Evolutionary conservation across 1,140 invertebrate genomes (phyloP).

Genomic region (Nilaparvata lugens): DNA sequence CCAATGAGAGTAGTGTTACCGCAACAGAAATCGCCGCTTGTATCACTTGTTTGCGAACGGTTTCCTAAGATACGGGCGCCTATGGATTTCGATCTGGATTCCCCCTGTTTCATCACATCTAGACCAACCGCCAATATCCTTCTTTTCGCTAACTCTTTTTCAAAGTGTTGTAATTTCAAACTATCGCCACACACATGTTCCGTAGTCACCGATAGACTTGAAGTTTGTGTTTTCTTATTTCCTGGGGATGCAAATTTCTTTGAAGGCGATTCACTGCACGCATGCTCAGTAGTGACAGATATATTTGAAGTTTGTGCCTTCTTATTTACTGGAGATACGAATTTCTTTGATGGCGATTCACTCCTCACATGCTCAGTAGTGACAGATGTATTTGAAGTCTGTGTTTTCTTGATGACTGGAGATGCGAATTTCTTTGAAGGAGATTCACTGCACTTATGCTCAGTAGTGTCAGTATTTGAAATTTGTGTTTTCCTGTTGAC

Average conservation of each 20-base stretch:
- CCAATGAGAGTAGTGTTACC: slow-evolving; percentile 5
- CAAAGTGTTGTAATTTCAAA: background rate
- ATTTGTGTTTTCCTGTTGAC: too few species aligned
- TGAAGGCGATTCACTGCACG: background rate
- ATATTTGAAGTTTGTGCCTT: too few species aligned
- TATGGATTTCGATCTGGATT: background rate
- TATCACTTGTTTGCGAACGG: background rate
- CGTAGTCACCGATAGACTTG: background rate
- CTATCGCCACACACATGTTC: background rate
- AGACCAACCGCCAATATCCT: background rate
- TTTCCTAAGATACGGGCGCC: slow-evolving; percentile 3
- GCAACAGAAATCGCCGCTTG: slow-evolving; percentile 1
- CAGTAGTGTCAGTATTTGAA: background rate
- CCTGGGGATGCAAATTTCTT: too few species aligned
- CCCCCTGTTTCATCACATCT: background rate
- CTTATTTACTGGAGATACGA: too few species aligned
- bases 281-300: background rate
- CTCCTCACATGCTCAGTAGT: background rate
- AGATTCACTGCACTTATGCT: background rate
- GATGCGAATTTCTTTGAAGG: too few species aligned
- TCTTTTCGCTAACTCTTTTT: background rate
- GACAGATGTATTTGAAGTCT: background rate
- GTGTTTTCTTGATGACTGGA: too few species aligned
- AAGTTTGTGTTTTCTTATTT: too few species aligned
- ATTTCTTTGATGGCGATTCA: background rate